Base-by-base conservation (phyloP, 2,888 invertebrate species). In the Tetramorium bicarinatum region DNA sequence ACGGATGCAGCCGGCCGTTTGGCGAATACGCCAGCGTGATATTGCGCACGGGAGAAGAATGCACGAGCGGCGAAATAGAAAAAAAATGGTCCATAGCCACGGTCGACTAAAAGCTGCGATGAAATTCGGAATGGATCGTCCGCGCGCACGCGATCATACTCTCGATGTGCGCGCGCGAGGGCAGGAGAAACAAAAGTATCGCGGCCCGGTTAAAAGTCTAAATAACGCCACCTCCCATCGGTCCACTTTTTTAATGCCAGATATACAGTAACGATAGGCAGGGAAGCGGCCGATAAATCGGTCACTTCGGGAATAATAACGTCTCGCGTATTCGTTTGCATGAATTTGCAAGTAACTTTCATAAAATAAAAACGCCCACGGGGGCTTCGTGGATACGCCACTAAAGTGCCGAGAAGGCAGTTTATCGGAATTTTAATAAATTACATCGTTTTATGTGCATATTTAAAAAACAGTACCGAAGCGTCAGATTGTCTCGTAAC, bases 31-130 rank as follows among this genome's bases (percentile, higher is more conserved):
- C 29, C 29, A 59, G 71, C 79, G 59, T 59, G 79, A 79, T 79
- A 79, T 79, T 79, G 79, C 79, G 13, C 59, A 34, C 41, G 69
- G 52, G 44, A 47, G 71, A 79, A 71, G 71, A 79, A 71, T 59
- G 71, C 79, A 71, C 79, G 69, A 71, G 44, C 77, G 29, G 34
- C 56, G 71, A 71, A 59, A 79, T 79, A 79, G 56, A 79, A 71
- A 71, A 29, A 77, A 71, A 79, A 71, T 79, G 44, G 21, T 15
- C 59, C 56, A 52, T 13, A 34, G 21, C 44, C 59, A 44, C 44
- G 71, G 64, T 64, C 76, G 54, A 34, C 71, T 59, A 34, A 71
- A 71, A 79, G 71, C 56, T 25, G 71, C 71, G 71, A 79, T 79
- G 71, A 79, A 79, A 79, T 79, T 79, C 56, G 71, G 56, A 71